Conservation (phyloP, 2,113 vertebrate species). For the Bombycilla garrulus region DNA sequence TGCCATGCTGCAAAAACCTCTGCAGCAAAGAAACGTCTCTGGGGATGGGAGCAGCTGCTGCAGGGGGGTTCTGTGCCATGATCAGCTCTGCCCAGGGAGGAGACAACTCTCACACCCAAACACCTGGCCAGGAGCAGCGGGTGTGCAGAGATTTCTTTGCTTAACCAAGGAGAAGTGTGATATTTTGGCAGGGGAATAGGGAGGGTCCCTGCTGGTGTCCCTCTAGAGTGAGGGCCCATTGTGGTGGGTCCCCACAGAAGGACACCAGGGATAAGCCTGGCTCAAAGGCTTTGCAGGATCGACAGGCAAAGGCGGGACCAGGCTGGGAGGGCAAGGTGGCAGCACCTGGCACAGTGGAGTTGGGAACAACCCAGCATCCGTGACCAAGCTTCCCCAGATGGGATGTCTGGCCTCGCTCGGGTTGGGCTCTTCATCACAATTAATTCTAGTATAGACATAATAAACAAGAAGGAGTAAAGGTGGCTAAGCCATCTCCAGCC, state of each 20-base stretch:
- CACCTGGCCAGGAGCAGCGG: neutral
- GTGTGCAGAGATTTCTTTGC: neutral
- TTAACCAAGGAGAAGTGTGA: neutral
- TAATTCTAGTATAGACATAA: neutral
- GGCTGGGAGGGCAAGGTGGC: neutral
- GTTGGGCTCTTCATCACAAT: neutral
- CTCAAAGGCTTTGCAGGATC: neutral
- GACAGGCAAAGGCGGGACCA: neutral
- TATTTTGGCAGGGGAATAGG: neutral
- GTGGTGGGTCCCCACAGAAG: neutral
- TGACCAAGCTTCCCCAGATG: too few relatives aligned
- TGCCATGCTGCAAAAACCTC: neutral
- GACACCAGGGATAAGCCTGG: neutral
- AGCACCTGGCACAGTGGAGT: fast-evolving
- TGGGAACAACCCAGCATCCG: neutral
- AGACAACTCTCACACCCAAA: neutral
- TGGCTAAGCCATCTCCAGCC: neutral
- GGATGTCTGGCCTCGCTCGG: neutral
- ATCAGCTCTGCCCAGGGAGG: neutral
- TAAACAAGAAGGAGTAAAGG: neutral
- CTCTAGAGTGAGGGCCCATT: neutral
- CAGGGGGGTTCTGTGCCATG: neutral
- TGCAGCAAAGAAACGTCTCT: neutral
- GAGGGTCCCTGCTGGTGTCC: neutral
- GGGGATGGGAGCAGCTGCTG: neutral